Percentiles rank a stretch among this genome's conserved stretches.
Evolutionary conservation across 2,888 invertebrate genomes (phyloP).

Genomic region (Drosophila nigricruria): DNA sequence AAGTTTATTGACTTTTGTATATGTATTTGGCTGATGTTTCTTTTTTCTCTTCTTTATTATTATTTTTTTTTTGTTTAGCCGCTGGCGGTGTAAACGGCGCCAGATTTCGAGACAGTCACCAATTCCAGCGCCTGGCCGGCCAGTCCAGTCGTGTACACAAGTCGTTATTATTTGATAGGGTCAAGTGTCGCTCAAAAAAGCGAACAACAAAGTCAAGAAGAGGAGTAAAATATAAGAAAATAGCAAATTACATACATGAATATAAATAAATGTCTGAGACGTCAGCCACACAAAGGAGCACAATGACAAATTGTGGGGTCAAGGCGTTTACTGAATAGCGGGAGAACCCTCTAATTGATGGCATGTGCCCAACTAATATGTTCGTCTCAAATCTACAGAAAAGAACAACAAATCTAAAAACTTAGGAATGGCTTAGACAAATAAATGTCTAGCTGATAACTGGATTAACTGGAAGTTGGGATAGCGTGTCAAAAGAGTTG

Average conservation of each 20-base stretch:
- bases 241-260: constrained; percentile 70
- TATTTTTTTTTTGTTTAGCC: constrained; percentile 65
- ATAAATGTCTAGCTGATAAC: constrained; percentile 3
- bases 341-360: constrained; percentile 49
- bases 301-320: constrained; percentile 57
- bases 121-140: constrained; percentile 50
- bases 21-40: constrained; percentile 76
- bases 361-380: constrained; percentile 34
- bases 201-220: constrained; percentile 19
- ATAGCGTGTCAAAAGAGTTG: not conserved
- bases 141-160: constrained; percentile 65
- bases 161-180: constrained; percentile 75
- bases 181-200: constrained; percentile 69
- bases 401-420: not conserved
- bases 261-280: constrained; percentile 61
- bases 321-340: constrained; percentile 36
- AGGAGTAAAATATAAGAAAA: constrained; percentile 26
- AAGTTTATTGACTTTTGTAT: constrained; percentile 77
- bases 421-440: not conserved
- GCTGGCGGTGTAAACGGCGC: constrained; percentile 75
- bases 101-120: constrained; percentile 77
- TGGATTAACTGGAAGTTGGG: constrained; percentile 27
- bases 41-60: constrained; percentile 35
- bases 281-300: constrained; percentile 38
- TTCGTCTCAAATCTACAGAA: constrained; percentile 12